These are phyloP conservation scores for Machimus rusticus DNA, from an alignment of 2,888 invertebrate genomes.

Conservation along the genomic window DNA sequence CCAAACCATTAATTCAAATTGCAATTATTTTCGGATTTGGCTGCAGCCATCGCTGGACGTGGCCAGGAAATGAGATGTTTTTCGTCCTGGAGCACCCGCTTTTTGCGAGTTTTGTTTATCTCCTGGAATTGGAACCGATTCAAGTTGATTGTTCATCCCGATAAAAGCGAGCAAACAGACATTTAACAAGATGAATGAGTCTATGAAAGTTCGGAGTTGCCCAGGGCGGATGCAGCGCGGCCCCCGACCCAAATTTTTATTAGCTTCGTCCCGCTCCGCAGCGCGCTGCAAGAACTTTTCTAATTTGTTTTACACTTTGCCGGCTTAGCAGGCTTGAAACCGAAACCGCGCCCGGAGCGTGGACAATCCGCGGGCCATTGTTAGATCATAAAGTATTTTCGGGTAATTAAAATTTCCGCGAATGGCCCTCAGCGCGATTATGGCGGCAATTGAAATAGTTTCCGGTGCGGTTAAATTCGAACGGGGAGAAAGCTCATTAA, in stretches of 20 bases:
- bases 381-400: not conserved
- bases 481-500: slow-evolving; percentile 9
- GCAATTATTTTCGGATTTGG: slow-evolving; percentile 39
- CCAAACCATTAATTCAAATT: slow-evolving; percentile 39
- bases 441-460: slow-evolving; percentile 10
- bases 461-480: slow-evolving; percentile 2
- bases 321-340: not conserved
- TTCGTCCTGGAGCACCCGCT: not conserved
- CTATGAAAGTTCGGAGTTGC: slow-evolving; percentile 29
- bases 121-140: slow-evolving; percentile 36
- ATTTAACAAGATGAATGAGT: slow-evolving; percentile 35
- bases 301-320: not conserved
- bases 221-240: not conserved
- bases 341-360: too few species aligned
- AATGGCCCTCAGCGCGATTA: not conserved
- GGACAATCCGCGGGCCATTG: not conserved
- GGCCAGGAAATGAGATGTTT: slow-evolving; percentile 38
- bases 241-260: not conserved
- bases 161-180: slow-evolving; percentile 28
- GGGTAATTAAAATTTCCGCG: slow-evolving; percentile 9
- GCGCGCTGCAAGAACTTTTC: not conserved
- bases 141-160: slow-evolving; percentile 39
- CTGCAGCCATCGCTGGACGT: not conserved
- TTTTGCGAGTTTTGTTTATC: slow-evolving; percentile 37
- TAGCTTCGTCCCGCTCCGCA: not conserved